Base-by-base conservation (phyloP, 2,888 invertebrate species). In the Brassicogethes aeneus region DNA sequence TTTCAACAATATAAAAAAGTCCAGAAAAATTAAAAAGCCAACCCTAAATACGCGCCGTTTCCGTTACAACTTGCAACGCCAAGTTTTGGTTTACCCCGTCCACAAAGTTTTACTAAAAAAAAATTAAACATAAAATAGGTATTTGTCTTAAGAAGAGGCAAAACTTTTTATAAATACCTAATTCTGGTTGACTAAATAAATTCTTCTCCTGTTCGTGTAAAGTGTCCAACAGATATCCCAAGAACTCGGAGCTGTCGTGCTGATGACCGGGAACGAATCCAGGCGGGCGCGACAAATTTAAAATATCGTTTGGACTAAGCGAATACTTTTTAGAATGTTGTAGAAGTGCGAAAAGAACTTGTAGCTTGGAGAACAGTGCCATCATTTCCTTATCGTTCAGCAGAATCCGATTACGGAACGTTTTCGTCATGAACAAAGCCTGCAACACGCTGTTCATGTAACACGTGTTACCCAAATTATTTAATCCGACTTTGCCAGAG, bases 391-490 rank as follows among this genome's bases (percentile, higher is more conserved):
- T 69, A 38, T 71, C 72, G 23, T 69, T 70, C 17, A 76, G 53
- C 45, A 85, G 64, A 17, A 85, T 76, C 53, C 81, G 79, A 2
- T 77, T 77, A 48, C 84, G 78, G 59, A 87, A 86, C 75, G 81
- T 79, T 62, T 80, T 81, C 16, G 89, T 87, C 77, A 87, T 84
- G 40, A 82, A 82, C 31, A 91, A 69, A 0, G 89, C 86, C 64
- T 91, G 91, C 44, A 90, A 68, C 1, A 89, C 82, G 61, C 88
- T 87, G 67, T 91, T 91, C 84, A 90, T 85, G 56, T 89, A 91
- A 64, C 91, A 91, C 0, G 90, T 90, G 58, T 90, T 91, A 16
- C 90, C 89, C 31, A 89, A 72, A 70, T 91, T 91, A 30, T 79
- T 75, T 15, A 91, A 72, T 1, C 90, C 90, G 2, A 85, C 83